Percentiles rank a stretch among this genome's conserved stretches.
Evolutionary conservation across 2,113 vertebrate genomes (phyloP).

Genomic region (Paramisgurnus dabryanus): DNA sequence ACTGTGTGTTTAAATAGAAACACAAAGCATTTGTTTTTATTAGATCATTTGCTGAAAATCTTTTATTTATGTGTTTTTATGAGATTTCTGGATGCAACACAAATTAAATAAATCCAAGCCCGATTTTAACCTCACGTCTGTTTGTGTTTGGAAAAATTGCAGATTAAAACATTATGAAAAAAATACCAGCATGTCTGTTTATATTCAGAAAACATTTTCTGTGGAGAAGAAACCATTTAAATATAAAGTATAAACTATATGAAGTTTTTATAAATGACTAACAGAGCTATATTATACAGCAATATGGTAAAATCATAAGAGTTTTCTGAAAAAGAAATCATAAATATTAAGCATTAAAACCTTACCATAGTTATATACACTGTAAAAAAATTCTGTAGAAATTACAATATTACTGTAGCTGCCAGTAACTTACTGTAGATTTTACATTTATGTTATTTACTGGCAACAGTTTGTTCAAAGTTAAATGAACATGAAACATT

Average conservation of each 20-base stretch:
- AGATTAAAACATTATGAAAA: not conserved
- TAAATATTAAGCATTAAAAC: not conserved
- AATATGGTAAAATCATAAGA: not conserved
- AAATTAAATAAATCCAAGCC: not conserved
- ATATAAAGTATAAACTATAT: too few species aligned
- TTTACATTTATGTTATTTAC: too few species aligned
- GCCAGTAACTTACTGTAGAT: too few species aligned
- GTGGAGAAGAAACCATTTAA: too few species aligned
- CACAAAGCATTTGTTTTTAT: not conserved
- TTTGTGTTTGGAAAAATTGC: not conserved
- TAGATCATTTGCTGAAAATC: not conserved
- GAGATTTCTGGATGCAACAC: not conserved
- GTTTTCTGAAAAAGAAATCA: not conserved
- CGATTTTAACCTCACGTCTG: not conserved
- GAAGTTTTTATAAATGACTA: too few species aligned
- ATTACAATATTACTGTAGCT: too few species aligned
- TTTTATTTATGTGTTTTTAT: not conserved
- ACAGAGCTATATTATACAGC: too few species aligned
- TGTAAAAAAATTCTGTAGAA: too few species aligned
- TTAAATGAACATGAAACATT: too few species aligned
- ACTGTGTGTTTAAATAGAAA: not conserved
- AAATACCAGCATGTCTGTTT: not conserved
- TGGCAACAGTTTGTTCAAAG: too few species aligned
- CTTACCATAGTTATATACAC: too few species aligned
- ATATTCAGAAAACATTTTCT: too few species aligned